Evolutionary conservation across 2,888 invertebrate genomes (phyloP).

Genomic region (Chymomyza caudatula): DNA sequence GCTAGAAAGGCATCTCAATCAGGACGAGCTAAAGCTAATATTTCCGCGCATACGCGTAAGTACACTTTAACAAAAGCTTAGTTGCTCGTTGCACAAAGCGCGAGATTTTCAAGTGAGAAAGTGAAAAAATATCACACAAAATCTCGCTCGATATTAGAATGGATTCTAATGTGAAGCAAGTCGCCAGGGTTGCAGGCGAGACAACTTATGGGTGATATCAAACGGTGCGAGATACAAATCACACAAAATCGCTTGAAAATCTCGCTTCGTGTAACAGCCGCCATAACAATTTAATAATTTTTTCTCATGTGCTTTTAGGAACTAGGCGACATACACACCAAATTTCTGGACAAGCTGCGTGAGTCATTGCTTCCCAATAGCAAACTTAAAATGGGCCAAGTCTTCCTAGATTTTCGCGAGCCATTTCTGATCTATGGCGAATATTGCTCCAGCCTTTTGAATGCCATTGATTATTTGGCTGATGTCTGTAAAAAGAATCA

Average conservation of each 20-base stretch:
- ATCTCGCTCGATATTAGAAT: too few species aligned
- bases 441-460: slow-evolving; percentile 95
- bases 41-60: slow-evolving; percentile 94
- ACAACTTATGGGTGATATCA: too few species aligned
- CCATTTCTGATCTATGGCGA: slow-evolving; percentile 95
- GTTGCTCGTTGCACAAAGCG: too few species aligned
- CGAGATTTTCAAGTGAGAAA: too few species aligned
- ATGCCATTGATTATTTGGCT: slow-evolving; percentile 90
- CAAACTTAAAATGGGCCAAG: slow-evolving; percentile 84
- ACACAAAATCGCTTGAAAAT: too few species aligned
- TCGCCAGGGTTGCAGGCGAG: too few species aligned
- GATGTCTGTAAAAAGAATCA: slow-evolving; percentile 77
- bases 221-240: too few species aligned
- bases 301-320: slow-evolving; percentile 80
- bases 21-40: slow-evolving; percentile 87
- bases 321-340: slow-evolving; percentile 90
- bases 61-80: not conserved
- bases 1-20: slow-evolving; percentile 84
- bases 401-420: slow-evolving; percentile 94
- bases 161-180: not conserved
- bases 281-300: not conserved
- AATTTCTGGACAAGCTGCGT: slow-evolving; percentile 88
- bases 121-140: too few species aligned
- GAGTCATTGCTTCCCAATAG: slow-evolving; percentile 83
- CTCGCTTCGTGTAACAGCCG: too few species aligned